Evolutionary conservation across 2,797 vertebrate species (phyloP), one percentile per base, ranked within the genome.

Genomic region (Artibeus lituratus): DNA sequence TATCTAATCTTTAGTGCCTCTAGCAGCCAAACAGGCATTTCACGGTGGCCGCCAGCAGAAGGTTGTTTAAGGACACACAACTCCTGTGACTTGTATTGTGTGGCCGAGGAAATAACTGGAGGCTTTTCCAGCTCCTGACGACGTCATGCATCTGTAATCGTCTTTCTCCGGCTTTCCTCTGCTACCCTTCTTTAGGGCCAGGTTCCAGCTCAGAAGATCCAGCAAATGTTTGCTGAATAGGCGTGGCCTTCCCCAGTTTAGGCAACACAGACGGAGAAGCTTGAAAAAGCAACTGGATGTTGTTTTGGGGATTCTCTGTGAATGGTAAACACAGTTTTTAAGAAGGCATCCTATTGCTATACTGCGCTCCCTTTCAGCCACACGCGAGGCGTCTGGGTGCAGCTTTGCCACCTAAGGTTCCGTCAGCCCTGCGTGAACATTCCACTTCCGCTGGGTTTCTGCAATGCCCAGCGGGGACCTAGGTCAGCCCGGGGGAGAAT

Each of bases 1-100:
- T 97, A 97, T 97, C 97, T 96, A 96, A 96, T 96, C 96, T 97
- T 95, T 32, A 88, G 89, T 94, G 62, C 95, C 90, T 97, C 96
- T 92, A 67, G 73, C 93, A 93, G 81, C 69, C 87, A 83, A 92
- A 92, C 90, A 91, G 92, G 93, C 96, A n/a, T 95, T 95, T 91
- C 84, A 47, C 51, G 94, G 83, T 65, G 72, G 90, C 44, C 22
- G 89, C 91, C 84, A 92, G 91, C 62, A 84, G 73, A 92, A 94
- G 97, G 94, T 97, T 97, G 95, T 96, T 88, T 96, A 91, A 97
- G 97, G 96, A 97, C 94, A 96, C 77, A 80, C 73, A 76, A 86
- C 59, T 90, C 84, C 91, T 88, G 91, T 95, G 51, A 59, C 93
- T 96, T 95, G 96, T 80, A 74, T 91, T 83, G 69, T 87, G 87